phyloP scores from a whole-genome alignment of 2,888 invertebrate species.

The Zele albiditarsus region DNA sequence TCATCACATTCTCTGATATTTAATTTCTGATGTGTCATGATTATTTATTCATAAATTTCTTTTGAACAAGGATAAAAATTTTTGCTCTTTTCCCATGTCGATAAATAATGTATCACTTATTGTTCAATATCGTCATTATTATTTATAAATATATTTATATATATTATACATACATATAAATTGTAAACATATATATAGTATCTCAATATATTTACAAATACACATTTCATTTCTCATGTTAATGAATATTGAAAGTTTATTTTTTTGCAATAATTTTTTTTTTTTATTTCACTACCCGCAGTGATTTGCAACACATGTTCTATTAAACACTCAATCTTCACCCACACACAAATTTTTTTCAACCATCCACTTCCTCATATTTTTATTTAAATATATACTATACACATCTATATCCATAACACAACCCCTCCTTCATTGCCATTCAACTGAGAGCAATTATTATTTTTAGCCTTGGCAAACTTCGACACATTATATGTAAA shows the following conservation, averaged over 20 bases:
- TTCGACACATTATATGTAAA: constrained; percentile 2
- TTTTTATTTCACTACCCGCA: background rate
- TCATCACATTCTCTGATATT: background rate
- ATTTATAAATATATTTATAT: background rate
- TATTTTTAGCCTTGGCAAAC: constrained; percentile 33
- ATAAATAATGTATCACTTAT: background rate
- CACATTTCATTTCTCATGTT: constrained; percentile 3
- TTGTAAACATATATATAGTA: background rate
- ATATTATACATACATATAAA: background rate
- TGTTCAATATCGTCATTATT: background rate
- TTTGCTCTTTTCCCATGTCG: background rate
- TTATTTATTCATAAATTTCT: background rate
- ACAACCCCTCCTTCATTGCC: background rate
- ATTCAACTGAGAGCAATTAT: constrained; percentile 17
- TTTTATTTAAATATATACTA: constrained; percentile 8
- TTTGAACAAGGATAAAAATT: background rate
- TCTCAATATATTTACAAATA: background rate
- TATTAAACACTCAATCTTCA: background rate
- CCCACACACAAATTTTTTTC: background rate
- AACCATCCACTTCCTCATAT: constrained; percentile 3
- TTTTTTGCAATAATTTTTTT: constrained; percentile 8
- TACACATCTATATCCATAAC: background rate
- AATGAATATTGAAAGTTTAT: constrained; percentile 8
- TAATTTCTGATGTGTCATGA: constrained; percentile 1
- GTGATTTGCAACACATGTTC: constrained; percentile 7